A percentile compares a stretch with the other conserved stretches of the same genome.
Conservation (phyloP, 2,797 vertebrate species). For the Cyclura pinguis region DNA sequence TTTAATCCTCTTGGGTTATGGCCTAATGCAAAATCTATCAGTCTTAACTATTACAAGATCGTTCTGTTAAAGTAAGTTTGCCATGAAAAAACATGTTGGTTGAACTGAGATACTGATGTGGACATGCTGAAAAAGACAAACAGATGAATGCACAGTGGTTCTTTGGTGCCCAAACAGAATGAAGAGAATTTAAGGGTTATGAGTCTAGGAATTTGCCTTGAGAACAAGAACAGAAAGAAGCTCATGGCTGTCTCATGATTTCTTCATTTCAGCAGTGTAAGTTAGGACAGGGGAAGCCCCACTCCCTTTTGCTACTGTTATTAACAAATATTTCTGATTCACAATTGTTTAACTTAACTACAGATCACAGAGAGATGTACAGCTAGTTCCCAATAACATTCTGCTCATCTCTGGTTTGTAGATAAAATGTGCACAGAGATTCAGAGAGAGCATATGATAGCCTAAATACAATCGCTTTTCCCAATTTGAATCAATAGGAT, state of each 20-base stretch:
- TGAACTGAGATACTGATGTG: neutral
- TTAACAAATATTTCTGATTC: neutral
- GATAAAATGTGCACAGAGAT: neutral
- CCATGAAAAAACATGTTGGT: neutral
- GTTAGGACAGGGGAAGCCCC: neutral
- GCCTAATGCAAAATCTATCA: neutral
- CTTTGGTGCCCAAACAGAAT: neutral
- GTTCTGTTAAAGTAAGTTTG: neutral
- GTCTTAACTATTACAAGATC: neutral
- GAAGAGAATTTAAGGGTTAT: neutral
- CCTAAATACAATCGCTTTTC: no score
- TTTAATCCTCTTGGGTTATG: neutral
- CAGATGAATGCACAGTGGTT: neutral
- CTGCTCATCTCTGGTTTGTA: neutral
- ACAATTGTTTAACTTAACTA: neutral
- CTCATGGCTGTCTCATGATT: neutral
- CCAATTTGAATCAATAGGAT: no score
- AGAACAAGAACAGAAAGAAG: neutral
- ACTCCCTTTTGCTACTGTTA: neutral
- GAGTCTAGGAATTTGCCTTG: neutral
- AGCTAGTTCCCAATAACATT: neutral
- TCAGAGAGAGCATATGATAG: neutral
- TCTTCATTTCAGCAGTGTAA: neutral
- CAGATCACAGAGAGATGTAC: neutral
- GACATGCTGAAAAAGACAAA: neutral